Base-by-base conservation (phyloP, 2,797 vertebrate genomes). In the Peromyscus aztecus region DNA sequence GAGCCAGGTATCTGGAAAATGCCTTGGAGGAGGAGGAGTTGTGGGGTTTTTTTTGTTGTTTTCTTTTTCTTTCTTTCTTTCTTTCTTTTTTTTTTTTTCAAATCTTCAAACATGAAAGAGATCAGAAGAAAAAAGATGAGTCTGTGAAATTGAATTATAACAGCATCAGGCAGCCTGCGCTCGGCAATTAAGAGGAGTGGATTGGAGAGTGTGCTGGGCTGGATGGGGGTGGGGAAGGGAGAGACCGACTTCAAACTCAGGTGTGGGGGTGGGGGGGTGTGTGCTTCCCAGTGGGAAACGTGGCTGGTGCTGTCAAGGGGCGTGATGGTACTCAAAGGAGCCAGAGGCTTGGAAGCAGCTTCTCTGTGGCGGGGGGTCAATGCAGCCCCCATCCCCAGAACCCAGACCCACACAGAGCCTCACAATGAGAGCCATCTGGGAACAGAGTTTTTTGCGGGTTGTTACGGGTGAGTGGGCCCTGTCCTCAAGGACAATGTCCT, bases 381-480 rank as follows among this genome's bases (percentile, higher is more conserved):
- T 2, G 11, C 43, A 0, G 40, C 7, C 52, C 27, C 40, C 3
- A 4, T 4, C 8, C n/a, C 29, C 14, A 46, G 9, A 37, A 12
- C n/a, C 34, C 49, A 19, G 0, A 0, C 34, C 7, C 40, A 40
- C 0, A 8, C 0, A 1, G 19, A 63, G 8, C 37, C 75, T 49
- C 24, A 6, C 55, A n/a, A 27, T 0, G 19, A 4, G 37, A 37
- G 34, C 27, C 77, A 14, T 14, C 43, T 2, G 34, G n/a, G 55
- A 40, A 65, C 0, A 63, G 31, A 78, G 43, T 23, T 78, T 93
- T 43, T 2, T 1, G 1, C 4, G n/a, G n/a, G 37, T 31, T 4
- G 63, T n/a, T 49, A 23, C 1, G 31, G 34, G 0, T n/a, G 13
- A 52, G 40, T 4, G 34, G 34, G 24, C n/a, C 34, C 61, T 46